Evolutionary conservation across 2,113 vertebrate species (phyloP), one percentile per base, ranked within the genome.

Genomic region (Mystacornis crossleyi): DNA sequence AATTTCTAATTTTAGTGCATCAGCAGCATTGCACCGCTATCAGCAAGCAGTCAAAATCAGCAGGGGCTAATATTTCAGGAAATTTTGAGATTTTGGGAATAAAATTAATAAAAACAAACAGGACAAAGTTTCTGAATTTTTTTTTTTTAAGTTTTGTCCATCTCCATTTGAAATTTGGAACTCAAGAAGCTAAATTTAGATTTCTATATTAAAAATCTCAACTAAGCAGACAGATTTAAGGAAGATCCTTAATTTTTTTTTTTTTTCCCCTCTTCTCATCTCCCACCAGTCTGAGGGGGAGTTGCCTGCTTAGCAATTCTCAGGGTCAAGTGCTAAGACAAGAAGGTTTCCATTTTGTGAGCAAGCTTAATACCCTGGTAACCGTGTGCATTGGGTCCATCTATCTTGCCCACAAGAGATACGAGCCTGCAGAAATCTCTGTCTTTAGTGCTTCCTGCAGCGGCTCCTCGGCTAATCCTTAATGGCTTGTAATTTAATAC

Each of bases 361-460:
- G 36, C 47, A n/a, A 85, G 58, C 4, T 54, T 45, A 53, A 71
- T 33, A 7, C 1, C 0, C 5, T 12, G 28, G 18, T 29, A 62
- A 31, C 15, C 0, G 0, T 34, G 28, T 10, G 1, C 28, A 40
- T 29, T 62, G 81, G 29, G 55, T 61, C 29, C 40, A 36, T 31
- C 42, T 17, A 0, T 58, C 29, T 54, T 20, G n/a, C 12, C 15
- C 48, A n/a, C 1, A 9, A 40, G 60, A 47, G 11, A 31, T 25
- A 38, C 0, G 3, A 75, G 8, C 33, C 61, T 25, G 42, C 1
- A 8, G 73, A 87, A 85, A 81, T 42, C 45, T 82, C 72, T 7
- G 36, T 42, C 48, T 84, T 74, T 19, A 75, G 23, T 12, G 2
- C 33, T 82, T 72, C 33, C 67, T 34, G 58, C 62, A 80, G 45